A percentile compares a stretch with the other conserved stretches of the same genome.
phyloP scores from a whole-genome alignment of 92 coral and sea anemone species.

The Paragorgia papillata region DNA sequence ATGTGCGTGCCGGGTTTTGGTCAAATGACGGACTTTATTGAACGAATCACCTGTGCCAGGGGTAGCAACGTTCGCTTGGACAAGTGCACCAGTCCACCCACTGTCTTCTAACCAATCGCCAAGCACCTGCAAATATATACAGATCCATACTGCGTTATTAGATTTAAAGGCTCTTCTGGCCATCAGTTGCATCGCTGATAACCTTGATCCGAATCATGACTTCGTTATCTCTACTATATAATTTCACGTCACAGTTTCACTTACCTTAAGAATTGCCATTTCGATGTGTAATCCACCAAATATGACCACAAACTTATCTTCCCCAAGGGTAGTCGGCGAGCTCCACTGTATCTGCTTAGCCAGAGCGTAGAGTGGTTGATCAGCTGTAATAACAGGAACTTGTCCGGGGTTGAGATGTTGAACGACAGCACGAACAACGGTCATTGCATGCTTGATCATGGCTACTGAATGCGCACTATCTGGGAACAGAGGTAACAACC shows the following conservation, averaged over 20 bases:
- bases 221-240: not conserved
- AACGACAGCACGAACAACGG: conserved; percentile 30
- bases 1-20: conserved; percentile 57
- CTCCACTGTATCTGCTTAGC: conserved; percentile 64
- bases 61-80: conserved; percentile 31
- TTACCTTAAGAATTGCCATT: conserved; percentile 52
- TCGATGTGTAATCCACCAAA: conserved; percentile 51
- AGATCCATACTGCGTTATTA: not conserved
- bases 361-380: conserved; percentile 61
- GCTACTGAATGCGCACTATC: conserved; percentile 59
- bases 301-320: conserved; percentile 50
- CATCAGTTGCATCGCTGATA: not conserved
- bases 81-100: conserved; percentile 50
- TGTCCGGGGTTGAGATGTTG: conserved; percentile 45
- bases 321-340: conserved; percentile 20
- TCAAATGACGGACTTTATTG: conserved; percentile 31
- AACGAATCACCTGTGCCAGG: conserved; percentile 42
- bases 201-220: not conserved
- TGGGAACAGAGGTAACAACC: conserved; percentile 32
- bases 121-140: conserved; percentile 38
- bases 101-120: conserved; percentile 43
- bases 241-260: not conserved
- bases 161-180: not conserved
- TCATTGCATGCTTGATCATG: conserved; percentile 65
- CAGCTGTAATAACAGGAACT: conserved; percentile 49